Base-by-base conservation (phyloP, 2,888 invertebrate species). In the Incurvaria masculella region DNA sequence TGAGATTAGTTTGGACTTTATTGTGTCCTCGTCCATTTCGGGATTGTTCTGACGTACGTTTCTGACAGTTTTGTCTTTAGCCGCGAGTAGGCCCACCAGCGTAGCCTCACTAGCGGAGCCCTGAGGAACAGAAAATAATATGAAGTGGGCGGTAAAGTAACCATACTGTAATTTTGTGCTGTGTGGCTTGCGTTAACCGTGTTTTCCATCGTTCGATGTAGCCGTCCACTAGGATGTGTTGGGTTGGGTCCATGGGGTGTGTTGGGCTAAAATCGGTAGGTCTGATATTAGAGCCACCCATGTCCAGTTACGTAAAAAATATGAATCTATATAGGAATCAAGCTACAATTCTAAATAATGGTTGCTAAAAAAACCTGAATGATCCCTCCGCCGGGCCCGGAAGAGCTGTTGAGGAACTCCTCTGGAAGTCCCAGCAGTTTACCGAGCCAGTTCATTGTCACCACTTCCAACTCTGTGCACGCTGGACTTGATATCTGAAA, bases 371-470 rank as follows among this genome's bases (percentile, higher is more conserved):
- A n/a, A n/a, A 88, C 89, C 81, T 93, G 92, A 55, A 94, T 89
- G 16, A 93, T 82, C 41, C 94, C 94, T 40, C 94, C 94, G 0
- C 93, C 93, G 11, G 85, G 85, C 2, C 91, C 91, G 42, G 85
- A 82, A 2, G 85, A 82, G 56, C 85, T 83, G 60, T 89, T 88
- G 4, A 94, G 75, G 62, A 95, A 96, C 52, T 88, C 84, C 49
- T 87, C 80, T 0, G 97, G 96, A 6, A 97, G 74, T 40, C 85
- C 85, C 14, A 96, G 68, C 62, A 94, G 78, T 69, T 93, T 91
- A 2, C 90, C 96, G 42, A 97, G 70, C 96, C 96, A 97, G 66
- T 97, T 92, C 89, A 95, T 89, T 55, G 92, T 91, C 1, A 90
- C 82, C 11, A 94, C 90, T 73, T 96, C 96, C 21, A 97, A 79